Evolutionary conservation across 92 coral and sea anemone species (phyloP), one percentile per base, ranked within the genome.

Genomic region (Epizoanthus rinbou): DNA sequence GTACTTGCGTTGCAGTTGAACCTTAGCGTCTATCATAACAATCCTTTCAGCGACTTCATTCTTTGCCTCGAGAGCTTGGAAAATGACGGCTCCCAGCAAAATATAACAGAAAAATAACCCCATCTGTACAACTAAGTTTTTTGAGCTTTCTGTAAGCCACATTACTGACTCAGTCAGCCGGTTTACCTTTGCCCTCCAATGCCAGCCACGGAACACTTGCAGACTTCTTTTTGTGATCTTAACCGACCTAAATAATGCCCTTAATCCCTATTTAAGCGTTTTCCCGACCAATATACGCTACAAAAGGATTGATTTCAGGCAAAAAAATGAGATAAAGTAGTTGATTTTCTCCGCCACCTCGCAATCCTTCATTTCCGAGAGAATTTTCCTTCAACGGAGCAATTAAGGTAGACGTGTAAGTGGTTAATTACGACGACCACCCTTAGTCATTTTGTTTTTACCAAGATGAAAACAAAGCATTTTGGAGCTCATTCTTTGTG

Each of bases 21-120:
- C 69, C 80, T 86, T 86, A 5, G 94, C 91, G 15, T 59, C 9
- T 9, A 85, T 43, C 90, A 97, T 89, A 5, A 84, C 58, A 7
- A 79, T 58, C 53, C 99, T 87, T 65, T 97, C 99, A 0, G 22
- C 78, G 28, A 76, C 87, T 85, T 97, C 99, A 28, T 97, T 97
- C 66, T 87, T 92, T 18, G 95, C 93, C 84, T 97, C 99, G 31
- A 97, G 86, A 3, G 99, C 99, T 87, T 94, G 99, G 56, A 97
- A 97, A 54, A 97, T 88, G 73, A 97, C 80, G 0, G 99, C 99
- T 39, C 99, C 99, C 65, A 97, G 74, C 3, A 94, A 70, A 23
- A 97, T 84, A 63, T 97, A 97, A 37, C 91, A 85, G 79, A 97
- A 89, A 78, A 94, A 97, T 4, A 90, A 33, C 8, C 91, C 86